phyloP scores from a whole-genome alignment of 2,113 vertebrate genomes.

The Cyanistes caeruleus region DNA sequence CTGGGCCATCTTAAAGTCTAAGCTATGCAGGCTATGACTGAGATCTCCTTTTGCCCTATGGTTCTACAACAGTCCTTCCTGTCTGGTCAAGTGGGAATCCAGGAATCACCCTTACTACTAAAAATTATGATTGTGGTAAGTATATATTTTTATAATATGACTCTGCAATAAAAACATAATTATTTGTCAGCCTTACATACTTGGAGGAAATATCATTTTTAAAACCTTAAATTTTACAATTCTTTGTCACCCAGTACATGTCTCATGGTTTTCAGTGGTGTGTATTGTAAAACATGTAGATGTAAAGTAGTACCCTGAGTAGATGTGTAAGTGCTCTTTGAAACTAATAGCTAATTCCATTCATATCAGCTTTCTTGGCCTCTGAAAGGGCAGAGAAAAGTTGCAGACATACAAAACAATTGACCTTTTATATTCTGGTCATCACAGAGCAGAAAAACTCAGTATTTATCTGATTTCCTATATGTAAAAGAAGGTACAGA shows the following conservation, averaged over 20 bases:
- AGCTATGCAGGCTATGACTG: accelerated
- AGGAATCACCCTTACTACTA: neutral
- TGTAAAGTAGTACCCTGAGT: neutral
- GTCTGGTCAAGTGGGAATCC: neutral
- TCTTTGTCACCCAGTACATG: neutral
- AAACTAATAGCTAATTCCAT: neutral
- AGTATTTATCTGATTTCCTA: slow-evolving; percentile 19
- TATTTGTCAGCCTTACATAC: neutral
- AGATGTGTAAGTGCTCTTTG: neutral
- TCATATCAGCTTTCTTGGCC: neutral
- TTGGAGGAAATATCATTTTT: neutral
- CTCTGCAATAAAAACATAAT: neutral
- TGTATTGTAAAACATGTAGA: neutral
- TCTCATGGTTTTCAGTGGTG: neutral
- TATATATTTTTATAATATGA: neutral
- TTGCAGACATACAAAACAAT: neutral
- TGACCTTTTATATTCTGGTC: neutral
- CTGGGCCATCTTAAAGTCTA: neutral
- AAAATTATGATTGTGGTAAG: neutral
- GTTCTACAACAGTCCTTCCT: neutral
- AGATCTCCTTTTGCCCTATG: neutral
- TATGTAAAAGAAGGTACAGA: slow-evolving; percentile 35
- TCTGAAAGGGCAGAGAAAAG: neutral
- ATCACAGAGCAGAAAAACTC: neutral
- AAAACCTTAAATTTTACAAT: neutral